Evolutionary conservation across 2,113 vertebrate genomes (phyloP), one percentile per base, ranked within the genome.

Genomic region (Cariama cristata): DNA sequence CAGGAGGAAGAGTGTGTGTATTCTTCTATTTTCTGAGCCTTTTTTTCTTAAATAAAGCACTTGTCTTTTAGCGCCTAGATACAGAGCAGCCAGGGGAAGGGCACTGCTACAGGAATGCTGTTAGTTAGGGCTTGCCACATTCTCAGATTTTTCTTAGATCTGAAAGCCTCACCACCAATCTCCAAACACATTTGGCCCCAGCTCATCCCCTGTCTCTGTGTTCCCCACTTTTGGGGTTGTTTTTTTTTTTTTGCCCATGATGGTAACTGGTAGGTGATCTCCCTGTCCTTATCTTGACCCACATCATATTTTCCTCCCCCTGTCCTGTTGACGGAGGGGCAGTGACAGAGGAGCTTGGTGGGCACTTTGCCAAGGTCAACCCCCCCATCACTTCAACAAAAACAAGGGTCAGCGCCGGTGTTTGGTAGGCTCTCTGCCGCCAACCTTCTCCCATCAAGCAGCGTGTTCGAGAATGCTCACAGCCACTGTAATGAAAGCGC

Each of bases 401-500:
- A 53, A 12, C 6, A 53, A 6, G 38, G 77, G 26, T 6, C 9
- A 12, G 35, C 3, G 32, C 64, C 40, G 68, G 15, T 7, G 11
- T 9, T 7, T 33, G 56, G 0, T 1, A 10, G 19, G 33, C 38
- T 45, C 47, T 20, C 47, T 68, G 88, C 60, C 30, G 1, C 64
- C 3, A 8, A 32, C 38, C 72, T 23, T 26, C 1, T 44, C n/a
- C 60, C 72, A n/a, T 6, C 67, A 13, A 42, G 44, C 20, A 56
- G 18, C 2, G 0, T 0, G 2, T 5, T 27, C 3, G 3, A 52
- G 27, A 67, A 28, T 8, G 24, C 23, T 71, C 75, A 30, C 52
- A 42, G 24, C 23, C 62, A 12, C 55, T 5, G 3, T 1, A 33
- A 7, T 4, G 8, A 11, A n/a, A 42, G 49, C 1, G 14, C 58